Conservation (phyloP, 1,140 invertebrate genomes). For the Phocides pigmalion region DNA sequence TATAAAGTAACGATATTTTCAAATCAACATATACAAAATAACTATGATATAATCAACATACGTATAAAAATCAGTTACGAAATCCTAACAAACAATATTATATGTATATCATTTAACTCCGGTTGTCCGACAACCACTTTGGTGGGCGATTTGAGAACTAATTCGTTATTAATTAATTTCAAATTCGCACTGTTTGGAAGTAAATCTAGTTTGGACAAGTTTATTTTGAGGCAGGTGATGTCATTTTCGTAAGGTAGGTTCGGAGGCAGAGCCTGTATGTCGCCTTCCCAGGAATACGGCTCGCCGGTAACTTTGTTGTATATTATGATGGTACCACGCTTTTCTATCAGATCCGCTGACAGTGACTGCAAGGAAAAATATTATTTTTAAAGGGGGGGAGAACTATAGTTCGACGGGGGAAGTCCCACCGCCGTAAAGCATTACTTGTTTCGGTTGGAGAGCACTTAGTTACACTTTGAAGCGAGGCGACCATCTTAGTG, state of each 20-base stretch:
- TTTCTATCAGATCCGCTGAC: slow-evolving; percentile 40
- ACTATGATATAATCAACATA: too few relatives aligned
- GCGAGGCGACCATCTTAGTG: too few relatives aligned
- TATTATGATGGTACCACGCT: slow-evolving; percentile 52
- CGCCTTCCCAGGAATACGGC: slow-evolving; percentile 57
- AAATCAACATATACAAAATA: too few relatives aligned
- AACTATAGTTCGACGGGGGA: too few relatives aligned
- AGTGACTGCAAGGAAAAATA: slow-evolving; percentile 53
- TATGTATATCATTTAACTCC: slow-evolving; percentile 54
- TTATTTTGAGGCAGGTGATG: slow-evolving; percentile 42
- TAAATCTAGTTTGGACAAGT: slow-evolving; percentile 56
- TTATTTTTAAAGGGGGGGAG: too few relatives aligned
- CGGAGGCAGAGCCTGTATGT: slow-evolving; percentile 44
- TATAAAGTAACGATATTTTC: too few relatives aligned
- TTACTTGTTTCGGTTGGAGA: too few relatives aligned
- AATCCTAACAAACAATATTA: slow-evolving; percentile 54
- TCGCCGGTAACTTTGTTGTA: slow-evolving; percentile 66
- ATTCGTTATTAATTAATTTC: slow-evolving; percentile 49
- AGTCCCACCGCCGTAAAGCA: too few relatives aligned
- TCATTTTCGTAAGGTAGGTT: slow-evolving; percentile 44
- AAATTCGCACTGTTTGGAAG: slow-evolving; percentile 65
- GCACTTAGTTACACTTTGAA: too few relatives aligned
- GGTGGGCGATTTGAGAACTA: slow-evolving; percentile 47
- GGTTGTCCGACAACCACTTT: slow-evolving; percentile 59
- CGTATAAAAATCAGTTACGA: slow-evolving; percentile 5